phyloP scores from a whole-genome alignment of 2,888 invertebrate species.

The Drosophila barbarae region DNA sequence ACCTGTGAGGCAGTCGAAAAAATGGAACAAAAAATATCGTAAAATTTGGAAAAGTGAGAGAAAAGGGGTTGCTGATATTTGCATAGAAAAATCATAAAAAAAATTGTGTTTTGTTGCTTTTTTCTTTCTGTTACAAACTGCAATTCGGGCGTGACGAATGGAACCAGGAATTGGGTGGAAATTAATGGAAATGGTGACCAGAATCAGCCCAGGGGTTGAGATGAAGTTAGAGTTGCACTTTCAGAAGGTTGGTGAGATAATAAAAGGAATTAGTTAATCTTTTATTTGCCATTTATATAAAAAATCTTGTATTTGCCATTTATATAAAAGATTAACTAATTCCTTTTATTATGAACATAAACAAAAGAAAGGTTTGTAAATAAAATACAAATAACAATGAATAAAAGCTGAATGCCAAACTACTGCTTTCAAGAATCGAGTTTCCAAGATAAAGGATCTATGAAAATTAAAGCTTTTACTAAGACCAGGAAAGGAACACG shows the following conservation, averaged over 20 bases:
- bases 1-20: constrained; percentile 46
- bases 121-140: constrained; percentile 33
- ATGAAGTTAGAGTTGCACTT: constrained; percentile 28
- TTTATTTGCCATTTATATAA: constrained; percentile 24
- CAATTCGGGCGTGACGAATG: constrained; percentile 65
- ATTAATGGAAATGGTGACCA: constrained; percentile 14
- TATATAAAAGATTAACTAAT: constrained; percentile 58
- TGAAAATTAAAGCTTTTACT: not conserved
- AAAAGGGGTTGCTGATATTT: constrained; percentile 47
- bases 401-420: not conserved
- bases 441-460: no score
- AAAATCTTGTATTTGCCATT: constrained; percentile 45
- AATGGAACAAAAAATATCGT: constrained; percentile 7
- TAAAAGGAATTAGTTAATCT: constrained; percentile 61
- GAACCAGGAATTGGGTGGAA: not conserved
- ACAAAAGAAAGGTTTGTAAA: not conserved
- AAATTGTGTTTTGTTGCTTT: constrained; percentile 37
- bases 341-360: constrained; percentile 36
- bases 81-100: constrained; percentile 70
- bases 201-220: constrained; percentile 50
- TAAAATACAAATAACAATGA: not conserved
- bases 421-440: not conserved
- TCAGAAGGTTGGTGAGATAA: constrained; percentile 45
- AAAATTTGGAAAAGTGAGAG: constrained; percentile 5
- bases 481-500: not conserved